Evolutionary conservation across 1,140 invertebrate species (phyloP).

Genomic region (Pseudomyrmex gracilis): DNA sequence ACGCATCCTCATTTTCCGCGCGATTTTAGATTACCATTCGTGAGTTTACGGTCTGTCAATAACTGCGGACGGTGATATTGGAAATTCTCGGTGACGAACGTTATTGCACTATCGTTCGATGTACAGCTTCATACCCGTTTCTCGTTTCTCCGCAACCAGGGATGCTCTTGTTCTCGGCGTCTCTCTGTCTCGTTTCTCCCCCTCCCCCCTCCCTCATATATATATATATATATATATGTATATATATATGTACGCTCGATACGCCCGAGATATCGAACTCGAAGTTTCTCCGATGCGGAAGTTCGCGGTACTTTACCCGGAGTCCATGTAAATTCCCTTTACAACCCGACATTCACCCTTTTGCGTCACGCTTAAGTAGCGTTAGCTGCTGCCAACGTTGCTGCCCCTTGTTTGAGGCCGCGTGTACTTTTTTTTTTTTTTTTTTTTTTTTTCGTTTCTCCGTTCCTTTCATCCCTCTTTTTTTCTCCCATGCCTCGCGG

Average conservation of each 20-base stretch:
- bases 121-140: not conserved
- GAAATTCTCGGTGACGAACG: slow-evolving; percentile 56
- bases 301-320: slow-evolving; percentile 35
- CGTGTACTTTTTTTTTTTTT: no score
- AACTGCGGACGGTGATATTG: slow-evolving; percentile 64
- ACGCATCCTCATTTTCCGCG: slow-evolving; percentile 71
- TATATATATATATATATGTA: no score
- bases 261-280: slow-evolving; percentile 42
- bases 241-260: not conserved
- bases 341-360: slow-evolving; percentile 53
- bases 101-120: slow-evolving; percentile 52
- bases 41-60: slow-evolving; percentile 70
- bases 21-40: slow-evolving; percentile 73
- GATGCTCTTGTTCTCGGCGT: not conserved
- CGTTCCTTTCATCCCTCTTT: not conserved
- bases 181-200: not conserved
- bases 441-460: not conserved
- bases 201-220: not conserved
- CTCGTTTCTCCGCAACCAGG: not conserved
- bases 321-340: slow-evolving; percentile 45
- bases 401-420: not conserved
- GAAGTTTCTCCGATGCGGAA: slow-evolving; percentile 45
- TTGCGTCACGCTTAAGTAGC: slow-evolving; percentile 51
- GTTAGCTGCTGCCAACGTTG: slow-evolving; percentile 9
- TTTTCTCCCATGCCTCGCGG: slow-evolving; percentile 1